Base-by-base conservation (phyloP, 2,888 invertebrate genomes). In the Balanococcus diminutus region DNA sequence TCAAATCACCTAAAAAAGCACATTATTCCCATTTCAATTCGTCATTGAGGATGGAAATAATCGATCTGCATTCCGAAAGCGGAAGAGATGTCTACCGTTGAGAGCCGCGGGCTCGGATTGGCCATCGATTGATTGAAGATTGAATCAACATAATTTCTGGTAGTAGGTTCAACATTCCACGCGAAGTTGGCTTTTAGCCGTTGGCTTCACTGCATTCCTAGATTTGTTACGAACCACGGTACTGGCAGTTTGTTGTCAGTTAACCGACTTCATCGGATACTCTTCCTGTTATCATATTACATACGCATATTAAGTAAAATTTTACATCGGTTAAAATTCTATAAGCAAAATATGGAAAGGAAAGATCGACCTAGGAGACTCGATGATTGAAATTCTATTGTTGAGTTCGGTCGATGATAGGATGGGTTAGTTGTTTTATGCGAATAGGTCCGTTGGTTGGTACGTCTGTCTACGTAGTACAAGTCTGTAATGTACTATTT, bases 61-160 rank as follows among this genome's bases (percentile, higher is more conserved):
- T 84, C 75, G 84, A 84, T 84, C 84, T 84, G 84, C 84, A 84
- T 84, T 84, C 84, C 84, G 84, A 75, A 75, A 72, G 75, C 75
- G 75, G 72, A 84, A 84, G 84, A 84, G 72, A 84, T 84, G 84
- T 84, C 84, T 84, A 42, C 75, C 36, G 84, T 61, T 42, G 84
- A 84, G 75, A 75, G 75, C 84, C 75, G 36, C 42, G 42, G 84
- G 84, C 67, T 75, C 42, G 84, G 72, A 84, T 84, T 84, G 84
- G 84, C 75, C 84, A 75, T 84, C 84, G 84, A 84, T 84, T 84
- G 84, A 84, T 84, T 84, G 84, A 84, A 84, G 84, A 84, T 84
- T 75, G 75, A 84, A 84, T 84, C 84, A 84, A 84, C 84, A 84
- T 84, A 84, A 84, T 84, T 84, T 84, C 84, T 84, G 84, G 84